Conservation (phyloP, 2,113 vertebrate species). For the Nothoprocta pentlandii region DNA sequence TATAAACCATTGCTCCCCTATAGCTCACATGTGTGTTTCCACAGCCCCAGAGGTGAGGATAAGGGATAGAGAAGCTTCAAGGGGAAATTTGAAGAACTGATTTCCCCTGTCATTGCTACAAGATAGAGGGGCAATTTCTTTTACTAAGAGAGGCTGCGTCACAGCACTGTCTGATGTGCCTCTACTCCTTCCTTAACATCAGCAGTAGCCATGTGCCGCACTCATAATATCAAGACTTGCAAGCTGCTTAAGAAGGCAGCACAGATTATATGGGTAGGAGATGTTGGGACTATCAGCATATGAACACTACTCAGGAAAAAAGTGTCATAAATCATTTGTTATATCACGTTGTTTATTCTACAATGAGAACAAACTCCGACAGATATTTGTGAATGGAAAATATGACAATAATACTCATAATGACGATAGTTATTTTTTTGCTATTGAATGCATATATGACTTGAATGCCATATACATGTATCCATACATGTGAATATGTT, state of each 20-base stretch:
- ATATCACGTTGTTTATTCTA: too few species aligned
- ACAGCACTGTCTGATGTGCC: background rate
- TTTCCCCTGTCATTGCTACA: background rate
- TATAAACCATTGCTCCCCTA: background rate
- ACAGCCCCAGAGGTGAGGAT: background rate
- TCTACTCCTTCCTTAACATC: background rate
- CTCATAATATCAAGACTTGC: background rate
- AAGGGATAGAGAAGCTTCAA: background rate
- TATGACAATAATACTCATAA: background rate
- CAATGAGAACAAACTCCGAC: too few species aligned
- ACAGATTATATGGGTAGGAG: rapidly evolving
- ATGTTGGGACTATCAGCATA: background rate
- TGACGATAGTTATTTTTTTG: background rate
- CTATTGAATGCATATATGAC: background rate
- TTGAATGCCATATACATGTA: too few species aligned
- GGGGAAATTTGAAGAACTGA: background rate
- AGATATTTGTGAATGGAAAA: background rate
- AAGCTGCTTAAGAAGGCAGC: background rate
- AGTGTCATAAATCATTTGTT: background rate
- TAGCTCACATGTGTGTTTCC: background rate
- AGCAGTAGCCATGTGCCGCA: background rate
- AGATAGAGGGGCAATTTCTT: background rate
- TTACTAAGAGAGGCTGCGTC: background rate
- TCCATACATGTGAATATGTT: background rate
- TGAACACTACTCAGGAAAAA: background rate